Evolutionary conservation across 2,113 vertebrate genomes (phyloP).

Genomic region (Amazona guildingii): DNA sequence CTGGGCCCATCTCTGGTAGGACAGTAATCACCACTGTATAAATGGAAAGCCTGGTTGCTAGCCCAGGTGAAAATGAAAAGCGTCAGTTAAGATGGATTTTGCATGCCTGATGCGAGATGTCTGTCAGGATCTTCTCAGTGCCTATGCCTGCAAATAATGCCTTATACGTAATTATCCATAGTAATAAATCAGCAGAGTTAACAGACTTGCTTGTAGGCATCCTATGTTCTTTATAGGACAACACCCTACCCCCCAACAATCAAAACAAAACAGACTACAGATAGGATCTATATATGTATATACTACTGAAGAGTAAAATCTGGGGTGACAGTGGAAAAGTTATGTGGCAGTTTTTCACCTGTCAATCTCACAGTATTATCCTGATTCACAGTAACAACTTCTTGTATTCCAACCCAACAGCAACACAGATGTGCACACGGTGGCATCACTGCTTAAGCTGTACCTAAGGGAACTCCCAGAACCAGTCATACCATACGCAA

Average conservation of each 20-base stretch:
- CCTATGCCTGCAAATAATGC: neutral
- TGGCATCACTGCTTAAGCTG: slow-evolving; percentile 94
- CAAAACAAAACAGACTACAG: neutral
- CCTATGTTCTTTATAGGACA: neutral
- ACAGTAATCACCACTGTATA: neutral
- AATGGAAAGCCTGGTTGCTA: neutral
- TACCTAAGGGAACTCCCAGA: slow-evolving; percentile 96
- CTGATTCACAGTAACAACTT: neutral
- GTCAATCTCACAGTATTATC: neutral
- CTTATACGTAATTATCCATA: neutral
- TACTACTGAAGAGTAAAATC: neutral
- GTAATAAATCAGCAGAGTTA: neutral
- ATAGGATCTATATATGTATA: neutral
- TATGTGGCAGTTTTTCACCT: neutral
- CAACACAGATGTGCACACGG: slow-evolving; percentile 95
- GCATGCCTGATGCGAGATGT: neutral
- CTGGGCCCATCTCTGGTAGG: neutral
- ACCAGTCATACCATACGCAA: slow-evolving; percentile 91
- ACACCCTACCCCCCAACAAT: neutral
- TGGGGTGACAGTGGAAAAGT: neutral
- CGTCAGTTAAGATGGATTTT: neutral
- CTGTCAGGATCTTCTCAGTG: neutral
- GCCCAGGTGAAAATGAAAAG: neutral
- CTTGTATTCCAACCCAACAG: slow-evolving; percentile 71
- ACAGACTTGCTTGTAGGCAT: neutral